These are phyloP conservation scores for Orchesella flavescens DNA, from an alignment of 2,888 invertebrate species.

Conservation along the genomic window DNA sequence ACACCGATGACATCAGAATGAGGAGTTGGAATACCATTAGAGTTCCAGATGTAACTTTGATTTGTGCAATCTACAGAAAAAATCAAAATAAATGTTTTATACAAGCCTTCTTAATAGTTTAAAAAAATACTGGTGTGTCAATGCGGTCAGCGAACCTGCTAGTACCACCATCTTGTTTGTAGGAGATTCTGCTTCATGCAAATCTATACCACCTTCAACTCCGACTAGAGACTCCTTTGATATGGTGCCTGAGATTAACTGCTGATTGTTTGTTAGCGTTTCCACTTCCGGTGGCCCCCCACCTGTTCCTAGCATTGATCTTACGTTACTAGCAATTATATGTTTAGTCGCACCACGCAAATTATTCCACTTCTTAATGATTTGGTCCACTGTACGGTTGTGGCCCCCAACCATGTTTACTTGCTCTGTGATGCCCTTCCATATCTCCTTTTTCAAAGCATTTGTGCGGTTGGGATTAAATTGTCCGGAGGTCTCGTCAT, in stretches of 20 bases:
- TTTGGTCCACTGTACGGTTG: not conserved
- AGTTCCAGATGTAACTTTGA: not conserved
- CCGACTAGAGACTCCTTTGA: constrained; percentile 17
- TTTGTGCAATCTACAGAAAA: not conserved
- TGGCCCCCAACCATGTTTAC: constrained; percentile 28
- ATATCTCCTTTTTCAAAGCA: constrained; percentile 16
- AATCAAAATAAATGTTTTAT: not conserved
- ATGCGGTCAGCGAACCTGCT: not conserved
- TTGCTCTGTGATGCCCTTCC: constrained; percentile 9
- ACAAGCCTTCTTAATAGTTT: no score
- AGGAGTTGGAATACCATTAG: not conserved
- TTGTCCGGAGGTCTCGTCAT: not conserved
- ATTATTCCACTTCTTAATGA: constrained; percentile 45
- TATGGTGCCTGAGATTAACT: constrained; percentile 7
- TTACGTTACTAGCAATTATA: constrained; percentile 6
- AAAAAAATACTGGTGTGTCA: constrained; percentile 1
- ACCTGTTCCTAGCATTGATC: constrained; percentile 40
- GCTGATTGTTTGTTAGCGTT: not conserved
- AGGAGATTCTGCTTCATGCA: not conserved
- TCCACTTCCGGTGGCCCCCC: constrained; percentile 23
- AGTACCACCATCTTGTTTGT: not conserved
- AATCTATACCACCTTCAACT: constrained; percentile 51
- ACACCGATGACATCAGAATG: not conserved
- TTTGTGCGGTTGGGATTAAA: not conserved
- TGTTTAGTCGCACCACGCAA: constrained; percentile 1